These are phyloP conservation scores for Synanthedon formicaeformis DNA, from an alignment of 2,888 invertebrate genomes.

Conservation along the genomic window DNA sequence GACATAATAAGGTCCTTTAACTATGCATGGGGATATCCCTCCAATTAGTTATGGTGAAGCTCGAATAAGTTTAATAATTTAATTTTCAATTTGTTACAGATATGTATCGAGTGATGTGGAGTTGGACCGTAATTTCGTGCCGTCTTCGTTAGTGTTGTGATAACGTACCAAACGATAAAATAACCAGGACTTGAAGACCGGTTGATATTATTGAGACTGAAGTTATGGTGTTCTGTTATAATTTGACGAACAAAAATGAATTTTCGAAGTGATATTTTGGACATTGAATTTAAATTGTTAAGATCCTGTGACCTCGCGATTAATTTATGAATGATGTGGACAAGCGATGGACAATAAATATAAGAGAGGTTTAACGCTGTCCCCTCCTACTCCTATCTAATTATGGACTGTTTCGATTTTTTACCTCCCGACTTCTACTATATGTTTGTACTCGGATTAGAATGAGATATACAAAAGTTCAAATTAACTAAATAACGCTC, in stretches of 20 bases:
- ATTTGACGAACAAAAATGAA: slow-evolving; percentile 20
- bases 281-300: slow-evolving; percentile 22
- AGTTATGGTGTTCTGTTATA: slow-evolving; percentile 23
- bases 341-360: slow-evolving; percentile 4
- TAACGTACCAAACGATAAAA: slow-evolving; percentile 24
- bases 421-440: slow-evolving; percentile 6
- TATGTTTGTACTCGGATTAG: slow-evolving; percentile 3
- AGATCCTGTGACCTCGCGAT: slow-evolving; percentile 23
- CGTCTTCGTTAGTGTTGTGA: slow-evolving; percentile 10
- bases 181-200: slow-evolving; percentile 17
- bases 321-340: slow-evolving; percentile 4
- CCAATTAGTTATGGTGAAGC: background rate
- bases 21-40: too few species aligned
- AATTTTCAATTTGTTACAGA: slow-evolving; percentile 15
- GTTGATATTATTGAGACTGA: slow-evolving; percentile 18
- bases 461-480: background rate
- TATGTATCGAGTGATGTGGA: slow-evolving; percentile 8
- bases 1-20: too few species aligned
- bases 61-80: background rate
- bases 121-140: slow-evolving; percentile 4
- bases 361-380: slow-evolving; percentile 2
- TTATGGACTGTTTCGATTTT: slow-evolving; percentile 4
- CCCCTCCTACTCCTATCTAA: slow-evolving; percentile 3
- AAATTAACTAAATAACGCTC: background rate
- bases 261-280: slow-evolving; percentile 28